Conservation (phyloP, 2,113 vertebrate species). For the Hippocampus abdominalis region DNA sequence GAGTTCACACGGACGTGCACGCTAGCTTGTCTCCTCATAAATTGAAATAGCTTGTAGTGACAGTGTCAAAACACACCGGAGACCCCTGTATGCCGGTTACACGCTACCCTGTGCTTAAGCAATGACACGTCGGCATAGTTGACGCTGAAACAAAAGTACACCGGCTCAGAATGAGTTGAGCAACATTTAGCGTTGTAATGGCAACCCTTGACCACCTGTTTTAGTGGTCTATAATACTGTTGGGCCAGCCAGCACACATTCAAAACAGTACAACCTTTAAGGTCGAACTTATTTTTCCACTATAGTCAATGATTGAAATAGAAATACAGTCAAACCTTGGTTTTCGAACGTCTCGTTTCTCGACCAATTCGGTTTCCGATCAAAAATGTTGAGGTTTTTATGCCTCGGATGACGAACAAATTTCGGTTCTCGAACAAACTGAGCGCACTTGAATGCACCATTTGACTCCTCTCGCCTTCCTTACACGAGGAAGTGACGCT, state of each 20-base stretch:
- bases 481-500: too few species aligned
- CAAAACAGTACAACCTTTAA: background rate
- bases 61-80: constrained; percentile 1
- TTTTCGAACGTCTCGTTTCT: too few species aligned
- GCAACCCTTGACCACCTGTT: constrained; percentile 12
- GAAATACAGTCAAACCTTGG: too few species aligned
- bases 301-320: background rate
- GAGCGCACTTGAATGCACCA: too few species aligned
- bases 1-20: constrained; percentile 43
- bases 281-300: background rate
- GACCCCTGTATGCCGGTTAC: background rate
- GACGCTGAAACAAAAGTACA: background rate
- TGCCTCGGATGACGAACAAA: too few species aligned
- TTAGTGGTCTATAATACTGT: background rate
- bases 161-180: background rate
- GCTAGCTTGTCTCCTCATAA: constrained; percentile 33
- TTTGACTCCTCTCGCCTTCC: too few species aligned
- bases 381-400: too few species aligned
- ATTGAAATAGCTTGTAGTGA: constrained; percentile 18
- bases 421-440: too few species aligned
- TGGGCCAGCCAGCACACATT: background rate
- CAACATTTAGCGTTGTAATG: background rate
- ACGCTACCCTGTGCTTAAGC: background rate
- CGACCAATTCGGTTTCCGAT: too few species aligned
- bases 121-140: background rate